phyloP scores from a whole-genome alignment of 2,888 invertebrate genomes.

The Anarsia innoxiella region DNA sequence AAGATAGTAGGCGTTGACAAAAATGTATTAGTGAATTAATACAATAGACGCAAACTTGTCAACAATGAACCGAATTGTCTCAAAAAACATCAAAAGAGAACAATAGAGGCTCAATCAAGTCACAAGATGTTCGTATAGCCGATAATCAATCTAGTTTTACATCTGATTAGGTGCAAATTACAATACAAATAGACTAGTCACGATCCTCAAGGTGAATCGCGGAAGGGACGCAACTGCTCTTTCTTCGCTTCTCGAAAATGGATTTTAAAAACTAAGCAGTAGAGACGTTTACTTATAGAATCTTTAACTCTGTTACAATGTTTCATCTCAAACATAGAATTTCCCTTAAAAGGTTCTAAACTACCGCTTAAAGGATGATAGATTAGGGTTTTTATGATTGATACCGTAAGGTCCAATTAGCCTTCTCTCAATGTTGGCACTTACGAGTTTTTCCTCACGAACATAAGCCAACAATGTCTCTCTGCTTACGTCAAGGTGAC shows the following conservation, averaged over 20 bases:
- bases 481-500: conserved; percentile 69
- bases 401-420: conserved; percentile 32
- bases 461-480: conserved; percentile 43
- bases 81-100: conserved; percentile 35
- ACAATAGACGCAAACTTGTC: conserved; percentile 25
- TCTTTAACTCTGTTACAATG: conserved; percentile 10
- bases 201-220: conserved; percentile 31
- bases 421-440: conserved; percentile 8
- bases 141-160: conserved; percentile 71
- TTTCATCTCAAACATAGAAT: conserved; percentile 16
- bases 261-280: too few species aligned
- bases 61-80: conserved; percentile 45
- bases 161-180: conserved; percentile 72
- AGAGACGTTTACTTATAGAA: too few species aligned
- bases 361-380: conserved; percentile 20
- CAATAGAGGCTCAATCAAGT: conserved; percentile 47
- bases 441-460: conserved; percentile 26
- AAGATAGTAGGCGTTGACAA: conserved; percentile 25
- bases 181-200: conserved; percentile 69
- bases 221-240: conserved; percentile 23
- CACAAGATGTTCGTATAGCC: conserved; percentile 39
- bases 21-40: conserved; percentile 24
- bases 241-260: too few species aligned
- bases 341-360: conserved; percentile 31
- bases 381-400: conserved; percentile 31